These are phyloP conservation scores for Sminthurides bifidus DNA, from an alignment of 1,140 invertebrate genomes.

Conservation along the genomic window DNA sequence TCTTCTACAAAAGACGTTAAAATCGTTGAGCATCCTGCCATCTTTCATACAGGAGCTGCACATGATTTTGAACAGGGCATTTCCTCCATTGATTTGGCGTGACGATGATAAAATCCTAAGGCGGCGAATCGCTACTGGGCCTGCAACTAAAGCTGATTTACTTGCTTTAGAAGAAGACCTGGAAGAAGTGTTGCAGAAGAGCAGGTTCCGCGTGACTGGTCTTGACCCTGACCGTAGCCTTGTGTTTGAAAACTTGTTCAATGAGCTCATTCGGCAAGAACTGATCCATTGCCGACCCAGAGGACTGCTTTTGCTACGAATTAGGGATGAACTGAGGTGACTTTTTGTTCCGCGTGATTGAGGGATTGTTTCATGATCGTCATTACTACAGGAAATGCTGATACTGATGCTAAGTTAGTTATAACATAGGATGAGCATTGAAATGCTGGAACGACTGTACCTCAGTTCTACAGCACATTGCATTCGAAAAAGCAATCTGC, in stretches of 20 bases:
- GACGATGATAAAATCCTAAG: not conserved
- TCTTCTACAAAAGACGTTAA: not conserved
- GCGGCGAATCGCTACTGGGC: not conserved
- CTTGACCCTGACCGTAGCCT: not conserved
- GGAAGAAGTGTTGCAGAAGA: not conserved
- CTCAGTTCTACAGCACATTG: no score
- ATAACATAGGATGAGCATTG: no score
- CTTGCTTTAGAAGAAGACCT: not conserved
- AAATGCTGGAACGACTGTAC: no score
- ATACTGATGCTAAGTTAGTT: no score
- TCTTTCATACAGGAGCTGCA: not conserved
- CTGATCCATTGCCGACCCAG: not conserved
- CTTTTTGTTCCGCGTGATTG: no score
- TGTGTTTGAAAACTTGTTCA: not conserved
- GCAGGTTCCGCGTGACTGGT: not conserved
- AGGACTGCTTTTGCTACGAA: not conserved
- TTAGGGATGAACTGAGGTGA: slow-evolving; percentile 2
- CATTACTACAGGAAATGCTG: no score
- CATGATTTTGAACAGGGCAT: not conserved
- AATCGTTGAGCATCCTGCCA: not conserved
- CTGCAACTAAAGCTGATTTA: not conserved
- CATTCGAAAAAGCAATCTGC: no score
- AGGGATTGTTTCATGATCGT: no score
- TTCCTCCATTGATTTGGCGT: not conserved
- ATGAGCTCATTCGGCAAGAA: not conserved